A percentile compares a stretch with the other conserved stretches of the same genome.
Evolutionary conservation across 2,888 invertebrate genomes (phyloP).

Genomic region (Lasioglossum figueresi): DNA sequence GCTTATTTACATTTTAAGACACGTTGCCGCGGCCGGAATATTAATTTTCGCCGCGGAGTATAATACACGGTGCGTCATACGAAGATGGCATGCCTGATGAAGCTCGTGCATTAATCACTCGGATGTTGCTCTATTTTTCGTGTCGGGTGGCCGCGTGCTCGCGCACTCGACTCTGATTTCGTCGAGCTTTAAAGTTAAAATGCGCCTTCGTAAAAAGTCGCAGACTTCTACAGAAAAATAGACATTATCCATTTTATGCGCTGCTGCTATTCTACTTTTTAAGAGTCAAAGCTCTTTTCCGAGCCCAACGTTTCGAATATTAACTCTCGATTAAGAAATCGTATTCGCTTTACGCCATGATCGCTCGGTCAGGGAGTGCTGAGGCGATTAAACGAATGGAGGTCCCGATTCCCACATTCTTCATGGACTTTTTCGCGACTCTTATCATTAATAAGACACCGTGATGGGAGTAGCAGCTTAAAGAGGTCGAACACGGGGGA

Average conservation of each 20-base stretch:
- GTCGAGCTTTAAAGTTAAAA: not conserved
- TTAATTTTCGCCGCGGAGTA: slow-evolving; percentile 52
- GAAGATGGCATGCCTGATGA: slow-evolving; percentile 57
- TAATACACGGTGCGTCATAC: slow-evolving; percentile 48
- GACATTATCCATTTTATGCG: too few relatives aligned
- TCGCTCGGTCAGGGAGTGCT: not conserved
- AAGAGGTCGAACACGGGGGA: not conserved
- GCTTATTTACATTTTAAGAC: slow-evolving; percentile 70
- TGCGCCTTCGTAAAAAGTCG: not conserved
- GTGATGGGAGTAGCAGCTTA: not conserved
- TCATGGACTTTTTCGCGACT: not conserved
- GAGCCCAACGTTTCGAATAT: not conserved
- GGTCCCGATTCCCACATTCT: not conserved
- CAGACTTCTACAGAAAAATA: not conserved
- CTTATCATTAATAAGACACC: not conserved
- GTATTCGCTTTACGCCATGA: too few relatives aligned
- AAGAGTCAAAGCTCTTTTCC: not conserved
- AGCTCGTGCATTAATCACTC: slow-evolving; percentile 53
- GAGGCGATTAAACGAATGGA: not conserved
- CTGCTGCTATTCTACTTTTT: not conserved
- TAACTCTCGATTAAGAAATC: not conserved
- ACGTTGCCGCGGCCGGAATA: slow-evolving; percentile 53
- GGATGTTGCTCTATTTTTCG: slow-evolving; percentile 47
- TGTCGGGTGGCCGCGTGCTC: not conserved
- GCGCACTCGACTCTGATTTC: not conserved